These are phyloP conservation scores for human (Homo sapiens) DNA, from an alignment of 2,113 vertebrate species.

Conservation along the genomic window DNA sequence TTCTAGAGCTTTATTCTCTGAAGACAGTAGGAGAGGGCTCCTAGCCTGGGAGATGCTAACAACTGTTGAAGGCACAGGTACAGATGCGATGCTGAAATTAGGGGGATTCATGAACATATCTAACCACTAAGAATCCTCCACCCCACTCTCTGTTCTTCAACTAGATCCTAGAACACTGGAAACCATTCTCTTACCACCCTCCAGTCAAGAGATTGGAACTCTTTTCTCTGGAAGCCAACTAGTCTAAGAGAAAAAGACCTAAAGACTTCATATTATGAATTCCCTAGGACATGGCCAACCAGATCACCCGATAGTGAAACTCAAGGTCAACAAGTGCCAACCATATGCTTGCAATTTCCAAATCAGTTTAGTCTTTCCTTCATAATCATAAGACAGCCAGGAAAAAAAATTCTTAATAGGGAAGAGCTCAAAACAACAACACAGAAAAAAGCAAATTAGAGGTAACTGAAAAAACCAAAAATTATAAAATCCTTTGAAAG, in stretches of 20 bases:
- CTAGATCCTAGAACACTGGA: not conserved
- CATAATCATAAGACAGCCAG: not conserved
- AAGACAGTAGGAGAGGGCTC: not conserved
- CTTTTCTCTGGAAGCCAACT: not conserved
- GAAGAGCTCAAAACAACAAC: not conserved
- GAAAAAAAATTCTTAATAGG: not conserved
- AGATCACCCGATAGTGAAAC: not conserved
- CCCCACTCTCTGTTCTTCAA: not conserved
- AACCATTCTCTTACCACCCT: not conserved
- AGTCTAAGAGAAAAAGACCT: not conserved
- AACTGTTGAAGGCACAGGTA: not conserved
- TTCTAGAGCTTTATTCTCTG: not conserved
- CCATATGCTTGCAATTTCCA: not conserved
- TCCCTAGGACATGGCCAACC: not conserved
- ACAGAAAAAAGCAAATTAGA: not conserved
- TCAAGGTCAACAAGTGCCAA: not conserved
- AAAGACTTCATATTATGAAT: not conserved
- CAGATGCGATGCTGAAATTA: not conserved
- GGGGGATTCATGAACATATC: not conserved
- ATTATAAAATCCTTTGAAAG: not conserved
- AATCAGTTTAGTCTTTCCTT: not conserved
- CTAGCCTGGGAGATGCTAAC: not conserved
- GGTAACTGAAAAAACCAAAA: not conserved
- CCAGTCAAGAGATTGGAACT: not conserved
- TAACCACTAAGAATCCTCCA: not conserved